Conservation (phyloP, 1,140 invertebrate species). For the Lysiphlebus fabarum region DNA sequence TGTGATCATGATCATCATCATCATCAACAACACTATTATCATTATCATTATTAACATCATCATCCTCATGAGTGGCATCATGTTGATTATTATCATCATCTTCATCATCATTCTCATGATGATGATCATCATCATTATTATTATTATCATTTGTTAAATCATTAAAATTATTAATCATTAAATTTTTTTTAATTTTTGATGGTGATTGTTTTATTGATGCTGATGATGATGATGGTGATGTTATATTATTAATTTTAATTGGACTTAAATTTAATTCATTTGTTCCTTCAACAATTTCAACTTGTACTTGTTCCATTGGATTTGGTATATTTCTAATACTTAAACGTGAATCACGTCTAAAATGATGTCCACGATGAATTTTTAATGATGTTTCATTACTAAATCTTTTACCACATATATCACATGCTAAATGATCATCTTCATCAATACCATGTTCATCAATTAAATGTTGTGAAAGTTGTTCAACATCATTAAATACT, state of each 20-base stretch:
- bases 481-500: constrained; percentile 40
- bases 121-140: too few relatives aligned
- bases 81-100: too few relatives aligned
- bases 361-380: constrained; percentile 63
- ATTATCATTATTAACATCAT: too few relatives aligned
- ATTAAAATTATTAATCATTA: constrained; percentile 32
- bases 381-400: constrained; percentile 53
- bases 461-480: constrained; percentile 38
- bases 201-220: too few relatives aligned
- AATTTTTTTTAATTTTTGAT: constrained; percentile 45
- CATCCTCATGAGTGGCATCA: too few relatives aligned
- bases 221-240: neutral
- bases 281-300: constrained; percentile 16
- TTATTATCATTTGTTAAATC: neutral
- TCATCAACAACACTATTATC: too few relatives aligned
- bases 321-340: constrained; percentile 23
- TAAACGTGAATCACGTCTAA: constrained; percentile 51
- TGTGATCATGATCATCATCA: neutral
- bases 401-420: constrained; percentile 62
- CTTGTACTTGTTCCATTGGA: constrained; percentile 19
- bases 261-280: constrained; percentile 23
- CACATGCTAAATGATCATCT: constrained; percentile 51
- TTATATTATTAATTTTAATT: neutral
- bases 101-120: too few relatives aligned
- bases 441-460: constrained; percentile 35